phyloP scores from a whole-genome alignment of 2,888 invertebrate species.

The Cyaniris semiargus region DNA sequence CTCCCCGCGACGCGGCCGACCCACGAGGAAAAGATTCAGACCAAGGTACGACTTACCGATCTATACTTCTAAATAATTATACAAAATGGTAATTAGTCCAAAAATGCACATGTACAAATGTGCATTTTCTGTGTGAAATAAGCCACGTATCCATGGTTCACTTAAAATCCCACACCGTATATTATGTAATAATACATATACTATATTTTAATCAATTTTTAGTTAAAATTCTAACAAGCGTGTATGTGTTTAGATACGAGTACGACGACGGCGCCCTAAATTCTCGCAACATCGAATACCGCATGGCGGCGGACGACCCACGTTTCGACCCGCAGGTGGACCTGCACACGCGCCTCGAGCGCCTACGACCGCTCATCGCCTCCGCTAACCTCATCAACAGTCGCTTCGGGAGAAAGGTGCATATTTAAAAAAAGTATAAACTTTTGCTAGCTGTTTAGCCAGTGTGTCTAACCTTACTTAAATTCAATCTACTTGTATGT shows the following conservation, averaged over 20 bases:
- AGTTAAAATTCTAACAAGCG: no score
- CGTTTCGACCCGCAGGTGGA: constrained; percentile 76
- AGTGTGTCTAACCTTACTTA: background rate
- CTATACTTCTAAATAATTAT: background rate
- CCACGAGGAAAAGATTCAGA: constrained; percentile 76
- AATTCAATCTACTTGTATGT: no score
- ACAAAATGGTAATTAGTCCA: no score
- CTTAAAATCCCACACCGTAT: no score
- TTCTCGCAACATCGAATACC: constrained; percentile 72
- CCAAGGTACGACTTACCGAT: constrained; percentile 50
- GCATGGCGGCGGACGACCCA: constrained; percentile 77
- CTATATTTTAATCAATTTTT: no score
- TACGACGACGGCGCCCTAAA: constrained; percentile 67
- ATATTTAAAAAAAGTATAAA: constrained; percentile 3
- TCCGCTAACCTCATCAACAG: constrained; percentile 89
- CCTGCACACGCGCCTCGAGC: constrained; percentile 69
- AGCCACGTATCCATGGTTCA: no score
- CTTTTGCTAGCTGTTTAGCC: background rate
- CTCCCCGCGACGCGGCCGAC: constrained; percentile 69
- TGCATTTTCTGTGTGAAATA: no score
- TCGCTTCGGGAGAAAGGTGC: constrained; percentile 87
- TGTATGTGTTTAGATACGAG: constrained; percentile 42
- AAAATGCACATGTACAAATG: no score
- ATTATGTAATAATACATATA: no score
- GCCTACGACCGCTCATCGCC: constrained; percentile 79